Base-by-base conservation (phyloP, 1,140 invertebrate species). In the Polypedilum pembai region DNA sequence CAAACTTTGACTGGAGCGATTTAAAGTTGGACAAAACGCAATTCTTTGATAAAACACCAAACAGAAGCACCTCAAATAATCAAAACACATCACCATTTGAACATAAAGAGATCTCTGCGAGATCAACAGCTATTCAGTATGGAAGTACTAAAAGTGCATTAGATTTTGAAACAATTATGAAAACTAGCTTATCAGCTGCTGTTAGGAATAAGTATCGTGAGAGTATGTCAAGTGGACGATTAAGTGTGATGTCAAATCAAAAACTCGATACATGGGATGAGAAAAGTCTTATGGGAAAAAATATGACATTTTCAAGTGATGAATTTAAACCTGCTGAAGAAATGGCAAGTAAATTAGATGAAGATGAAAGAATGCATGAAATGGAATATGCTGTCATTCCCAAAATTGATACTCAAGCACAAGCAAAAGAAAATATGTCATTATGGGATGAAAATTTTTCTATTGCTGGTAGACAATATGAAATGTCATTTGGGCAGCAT, bases 321-420 rank as follows among this genome's bases (percentile, higher is more conserved):
- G 65, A 69, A 20, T 69, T 69, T 20, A 18, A 3, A 1, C 17
- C 65, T 8, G 65, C 65, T 8, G 65, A 69, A 12, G 1, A 69
- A 18, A 69, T 69, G 65, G 7, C 17, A 18, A 10, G 2, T 20
- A n/a, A 20, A 20, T 5, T 69, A 21, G 65, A 18, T 8, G 20
- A 69, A 18, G 65, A 69, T 20, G 65, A 69, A 10, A 69, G 8
- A 69, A 21, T 8, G 7, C 17, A 69, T 8, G 65, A 69, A 21
- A 69, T 69, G 65, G 65, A 69, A 69, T 69, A 69, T 69, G 65
- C 65, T 69, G 65, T 10, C 4, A 69, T 69, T 20, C 65, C 65
- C 8, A 0, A 12, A 5, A 18, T 69, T 8, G 8, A 69, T 20
- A 33, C 24, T 33, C 10, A 56, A 17, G 10, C 45, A 17, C 8